Evolutionary conservation across 23 tunicate genomes (phyloP).

Genomic region (Corella eumyota): DNA sequence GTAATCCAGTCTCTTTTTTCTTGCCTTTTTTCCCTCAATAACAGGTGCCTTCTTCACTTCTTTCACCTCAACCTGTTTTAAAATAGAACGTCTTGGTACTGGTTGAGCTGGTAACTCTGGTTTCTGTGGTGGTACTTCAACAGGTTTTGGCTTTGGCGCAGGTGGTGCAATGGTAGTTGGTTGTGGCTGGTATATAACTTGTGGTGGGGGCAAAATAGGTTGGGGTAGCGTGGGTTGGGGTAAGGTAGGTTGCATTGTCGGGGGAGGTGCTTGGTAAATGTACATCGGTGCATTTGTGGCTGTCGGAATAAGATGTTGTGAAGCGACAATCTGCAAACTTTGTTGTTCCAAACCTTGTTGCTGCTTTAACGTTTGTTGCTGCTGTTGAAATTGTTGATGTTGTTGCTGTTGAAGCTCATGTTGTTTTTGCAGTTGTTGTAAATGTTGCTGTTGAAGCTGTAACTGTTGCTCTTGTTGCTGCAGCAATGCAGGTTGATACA

Average conservation of each 20-base stretch:
- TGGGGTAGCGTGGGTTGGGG: too few species aligned
- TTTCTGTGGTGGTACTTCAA: too few species aligned
- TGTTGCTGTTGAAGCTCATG: neutral
- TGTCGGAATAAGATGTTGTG: slow-evolving; percentile 1
- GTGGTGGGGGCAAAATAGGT: slow-evolving; percentile 11
- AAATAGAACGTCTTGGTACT: neutral
- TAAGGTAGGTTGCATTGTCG: too few species aligned
- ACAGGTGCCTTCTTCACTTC: slow-evolving; percentile 1
- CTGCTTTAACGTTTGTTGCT: slow-evolving; percentile 1
- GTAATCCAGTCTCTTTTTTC: slow-evolving; percentile 51
- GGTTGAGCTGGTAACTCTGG: too few species aligned
- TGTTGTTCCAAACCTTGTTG: slow-evolving; percentile 5
- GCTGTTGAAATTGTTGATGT: neutral
- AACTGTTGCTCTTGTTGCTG: neutral
- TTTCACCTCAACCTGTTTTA: neutral
- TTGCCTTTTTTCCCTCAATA: slow-evolving; percentile 27
- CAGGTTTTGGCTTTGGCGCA: neutral
- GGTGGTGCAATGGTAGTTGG: neutral
- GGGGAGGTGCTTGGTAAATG: slow-evolving; percentile 18
- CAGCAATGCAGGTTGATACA: slow-evolving; percentile 3
- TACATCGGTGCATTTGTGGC: slow-evolving; percentile 2
- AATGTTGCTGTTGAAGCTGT: neutral
- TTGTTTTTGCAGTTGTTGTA: neutral
- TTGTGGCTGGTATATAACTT: slow-evolving; percentile 18
- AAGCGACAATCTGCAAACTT: slow-evolving; percentile 1